These are phyloP conservation scores for Plotosus lineatus DNA, from an alignment of 2,113 vertebrate species.

Conservation along the genomic window DNA sequence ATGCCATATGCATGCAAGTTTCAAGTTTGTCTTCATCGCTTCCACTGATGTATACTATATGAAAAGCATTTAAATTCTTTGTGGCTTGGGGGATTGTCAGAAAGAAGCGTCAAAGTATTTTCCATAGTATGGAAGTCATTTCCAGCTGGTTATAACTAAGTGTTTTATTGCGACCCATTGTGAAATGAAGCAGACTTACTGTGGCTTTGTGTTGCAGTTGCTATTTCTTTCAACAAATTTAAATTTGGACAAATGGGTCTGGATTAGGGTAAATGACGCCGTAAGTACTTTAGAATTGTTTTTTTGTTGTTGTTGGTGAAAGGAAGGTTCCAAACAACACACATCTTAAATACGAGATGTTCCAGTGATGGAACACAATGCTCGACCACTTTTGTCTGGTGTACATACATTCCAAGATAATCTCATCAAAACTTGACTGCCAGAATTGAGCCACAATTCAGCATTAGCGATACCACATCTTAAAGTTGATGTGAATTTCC, in stretches of 20 bases:
- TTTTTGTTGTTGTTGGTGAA: constrained; percentile 26
- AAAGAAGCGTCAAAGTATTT: constrained; percentile 18
- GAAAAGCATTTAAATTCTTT: neutral
- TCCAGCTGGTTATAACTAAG: constrained; percentile 15
- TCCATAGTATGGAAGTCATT: constrained; percentile 45
- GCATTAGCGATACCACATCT: neutral
- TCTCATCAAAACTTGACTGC: neutral
- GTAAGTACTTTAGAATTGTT: constrained; percentile 13
- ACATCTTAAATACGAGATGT: constrained; percentile 25
- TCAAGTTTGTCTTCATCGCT: neutral
- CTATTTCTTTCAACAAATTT: constrained; percentile 23
- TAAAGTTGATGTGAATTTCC: neutral
- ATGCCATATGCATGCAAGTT: neutral
- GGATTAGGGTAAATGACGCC: neutral
- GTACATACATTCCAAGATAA: neutral
- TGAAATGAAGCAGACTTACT: constrained; percentile 33
- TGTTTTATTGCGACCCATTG: constrained; percentile 42
- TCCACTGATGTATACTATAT: neutral
- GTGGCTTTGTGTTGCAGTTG: constrained; percentile 4
- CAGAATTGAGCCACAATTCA: constrained; percentile 6
- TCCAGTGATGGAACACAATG: neutral
- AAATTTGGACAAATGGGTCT: neutral
- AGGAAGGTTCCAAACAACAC: neutral
- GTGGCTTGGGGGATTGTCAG: constrained; percentile 24
- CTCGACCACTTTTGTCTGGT: constrained; percentile 6